Percentiles rank a stretch among this genome's conserved stretches.
These are phyloP conservation scores for Mormyrus proboscirostris DNA, from an alignment of 2,797 vertebrate species.

Conservation along the genomic window DNA sequence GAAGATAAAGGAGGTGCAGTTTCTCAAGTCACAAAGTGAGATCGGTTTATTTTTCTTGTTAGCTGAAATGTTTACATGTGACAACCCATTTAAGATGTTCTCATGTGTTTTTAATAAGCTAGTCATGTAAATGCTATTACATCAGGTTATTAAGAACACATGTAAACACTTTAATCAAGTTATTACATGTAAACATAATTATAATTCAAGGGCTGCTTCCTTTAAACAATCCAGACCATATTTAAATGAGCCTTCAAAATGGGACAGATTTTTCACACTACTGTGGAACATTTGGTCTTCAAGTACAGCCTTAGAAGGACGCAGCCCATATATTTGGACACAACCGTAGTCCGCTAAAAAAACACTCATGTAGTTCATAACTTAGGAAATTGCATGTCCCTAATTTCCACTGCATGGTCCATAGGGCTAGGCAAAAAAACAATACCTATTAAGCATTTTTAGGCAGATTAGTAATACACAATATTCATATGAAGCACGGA, in stretches of 20 bases:
- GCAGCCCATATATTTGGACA: background rate
- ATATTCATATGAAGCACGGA: background rate
- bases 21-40: background rate
- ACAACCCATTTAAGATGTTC: background rate
- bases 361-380: background rate
- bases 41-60: background rate
- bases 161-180: background rate
- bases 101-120: background rate
- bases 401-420: background rate
- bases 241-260: background rate
- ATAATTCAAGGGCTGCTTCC: background rate
- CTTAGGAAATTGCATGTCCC: background rate
- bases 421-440: background rate
- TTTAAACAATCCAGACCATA: background rate
- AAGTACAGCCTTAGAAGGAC: background rate
- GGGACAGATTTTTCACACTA: background rate
- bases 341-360: background rate
- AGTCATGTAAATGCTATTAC: background rate
- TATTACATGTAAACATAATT: background rate
- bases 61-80: background rate
- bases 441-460: background rate
- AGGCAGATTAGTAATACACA: background rate
- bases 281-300: background rate
- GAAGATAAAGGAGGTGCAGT: background rate
- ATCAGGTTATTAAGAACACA: background rate